A percentile compares a stretch with the other conserved stretches of the same genome.
These are phyloP conservation scores for Drosophila littoralis DNA, from an alignment of 1,140 invertebrate genomes.

Conservation along the genomic window DNA sequence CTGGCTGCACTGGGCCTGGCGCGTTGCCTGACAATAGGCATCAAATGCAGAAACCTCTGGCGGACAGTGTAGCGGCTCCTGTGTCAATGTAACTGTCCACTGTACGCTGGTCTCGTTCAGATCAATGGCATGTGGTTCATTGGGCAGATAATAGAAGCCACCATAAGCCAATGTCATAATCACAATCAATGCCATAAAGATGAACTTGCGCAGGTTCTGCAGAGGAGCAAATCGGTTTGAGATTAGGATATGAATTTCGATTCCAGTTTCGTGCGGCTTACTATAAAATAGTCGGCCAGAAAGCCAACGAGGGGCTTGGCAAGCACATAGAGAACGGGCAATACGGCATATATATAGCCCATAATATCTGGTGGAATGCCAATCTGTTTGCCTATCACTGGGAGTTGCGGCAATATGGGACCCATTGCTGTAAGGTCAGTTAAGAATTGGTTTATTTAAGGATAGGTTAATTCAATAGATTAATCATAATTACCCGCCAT, in stretches of 20 bases:
- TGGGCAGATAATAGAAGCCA: conserved; percentile 88
- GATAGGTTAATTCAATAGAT: background rate
- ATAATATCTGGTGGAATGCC: conserved; percentile 90
- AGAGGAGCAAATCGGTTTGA: conserved; percentile 33
- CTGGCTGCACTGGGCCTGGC: conserved; percentile 44
- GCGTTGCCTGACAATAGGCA: conserved; percentile 38
- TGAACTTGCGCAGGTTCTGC: conserved; percentile 87
- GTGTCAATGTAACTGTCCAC: conserved; percentile 38
- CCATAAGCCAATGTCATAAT: conserved; percentile 87
- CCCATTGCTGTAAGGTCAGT: conserved; percentile 88
- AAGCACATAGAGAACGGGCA: conserved; percentile 89
- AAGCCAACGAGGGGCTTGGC: conserved; percentile 90
- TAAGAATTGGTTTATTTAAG: background rate
- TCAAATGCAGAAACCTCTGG: conserved; percentile 16
- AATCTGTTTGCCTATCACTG: conserved; percentile 90
- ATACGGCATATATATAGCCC: conserved; percentile 88
- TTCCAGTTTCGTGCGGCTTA: conserved; percentile 29
- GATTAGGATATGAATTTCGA: background rate
- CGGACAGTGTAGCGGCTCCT: conserved; percentile 30
- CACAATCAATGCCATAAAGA: conserved; percentile 88
- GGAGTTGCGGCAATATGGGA: conserved; percentile 90
- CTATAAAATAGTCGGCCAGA: conserved; percentile 88
- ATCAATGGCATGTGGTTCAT: conserved; percentile 42
- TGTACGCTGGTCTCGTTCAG: conserved; percentile 44
- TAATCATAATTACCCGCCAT: conserved; percentile 89